Percentiles rank a stretch among this genome's conserved stretches.
phyloP scores from a whole-genome alignment of 2,888 invertebrate genomes.

The Masnerella sp. region DNA sequence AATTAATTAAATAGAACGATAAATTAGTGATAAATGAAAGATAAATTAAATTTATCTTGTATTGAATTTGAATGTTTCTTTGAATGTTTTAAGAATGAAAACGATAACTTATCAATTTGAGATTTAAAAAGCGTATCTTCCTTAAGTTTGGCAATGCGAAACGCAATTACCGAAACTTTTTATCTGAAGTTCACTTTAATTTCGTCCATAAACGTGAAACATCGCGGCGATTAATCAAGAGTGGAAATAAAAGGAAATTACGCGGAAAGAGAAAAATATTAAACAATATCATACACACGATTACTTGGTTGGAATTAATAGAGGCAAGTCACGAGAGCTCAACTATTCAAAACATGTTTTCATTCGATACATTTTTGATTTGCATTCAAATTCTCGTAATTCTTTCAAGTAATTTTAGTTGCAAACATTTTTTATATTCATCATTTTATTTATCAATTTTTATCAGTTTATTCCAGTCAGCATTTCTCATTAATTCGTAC shows the following conservation, averaged over 20 bases:
- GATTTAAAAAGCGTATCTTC: not conserved
- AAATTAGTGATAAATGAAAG: not conserved
- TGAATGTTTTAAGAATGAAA: too few species aligned
- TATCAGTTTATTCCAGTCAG: too few species aligned
- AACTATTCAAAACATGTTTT: slow-evolving; percentile 16
- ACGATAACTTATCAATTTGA: too few species aligned
- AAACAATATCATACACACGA: slow-evolving; percentile 28
- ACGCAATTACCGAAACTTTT: slow-evolving; percentile 10
- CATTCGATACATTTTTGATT: slow-evolving; percentile 11
- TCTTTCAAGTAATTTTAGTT: too few species aligned
- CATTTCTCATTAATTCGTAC: too few species aligned
- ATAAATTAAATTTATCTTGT: not conserved
- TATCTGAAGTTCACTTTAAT: slow-evolving; percentile 11
- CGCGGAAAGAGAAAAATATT: slow-evolving; percentile 25
- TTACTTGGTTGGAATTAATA: slow-evolving; percentile 26
- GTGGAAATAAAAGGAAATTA: slow-evolving; percentile 23
- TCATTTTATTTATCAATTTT: too few species aligned
- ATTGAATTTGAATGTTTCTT: too few species aligned
- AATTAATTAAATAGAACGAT: too few species aligned
- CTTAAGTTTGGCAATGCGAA: slow-evolving; percentile 3
- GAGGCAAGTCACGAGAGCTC: slow-evolving; percentile 17
- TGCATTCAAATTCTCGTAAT: not conserved
- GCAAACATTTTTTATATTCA: too few species aligned
- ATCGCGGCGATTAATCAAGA: slow-evolving; percentile 18
- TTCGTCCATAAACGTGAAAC: slow-evolving; percentile 12